Base-by-base conservation (phyloP, 92 coral and sea anemone species). In the Zoanthus sociatus region DNA sequence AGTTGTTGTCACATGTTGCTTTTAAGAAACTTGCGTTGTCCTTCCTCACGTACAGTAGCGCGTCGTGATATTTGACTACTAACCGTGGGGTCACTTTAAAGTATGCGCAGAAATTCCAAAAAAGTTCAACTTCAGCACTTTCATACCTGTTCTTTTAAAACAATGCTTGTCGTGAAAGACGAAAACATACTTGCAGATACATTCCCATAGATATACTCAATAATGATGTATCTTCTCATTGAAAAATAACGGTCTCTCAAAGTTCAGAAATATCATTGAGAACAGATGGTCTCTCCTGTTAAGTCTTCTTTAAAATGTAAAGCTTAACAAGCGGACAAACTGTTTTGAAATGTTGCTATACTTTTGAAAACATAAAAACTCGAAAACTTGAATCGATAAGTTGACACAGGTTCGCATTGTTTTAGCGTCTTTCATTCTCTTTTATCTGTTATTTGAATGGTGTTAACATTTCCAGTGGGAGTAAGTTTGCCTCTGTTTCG, bases 381-480 rank as follows among this genome's bases (percentile, higher is more conserved):
- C 8, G 8, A 17, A 9, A 63, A 63, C 26, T n/a, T 63, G 69
- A 63, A 63, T 63, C 6, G 26, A 17, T 63, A 63, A 18, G 69
- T 63, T 63, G 26, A 9, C 26, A n/a, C 10, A 63, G 69, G n/a
- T 63, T 58, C n/a, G 64, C 64, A 15, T 58, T 58, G 64, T 58
- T 63, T 63, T 8, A 16, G 18, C 7, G 26, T 37, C 8, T 63
- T 63, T 17, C 30, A n/a, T 63, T 18, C 69, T 18, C 8, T 7
- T 63, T 63, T 63, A 63, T 63, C 30, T 63, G 9, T 63, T 16
- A 63, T 60, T 60, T 13, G 13, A 63, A 63, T 63, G 69, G n/a
- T 63, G 69, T 63, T 63, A 63, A 18, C 30, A 63, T 63, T 63
- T 63, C 69, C 69, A 5, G 17, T 63, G 69, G 69, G 69, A 63